Evolutionary conservation across 1,140 invertebrate species (phyloP).

Genomic region (Diorhabda carinulata): DNA sequence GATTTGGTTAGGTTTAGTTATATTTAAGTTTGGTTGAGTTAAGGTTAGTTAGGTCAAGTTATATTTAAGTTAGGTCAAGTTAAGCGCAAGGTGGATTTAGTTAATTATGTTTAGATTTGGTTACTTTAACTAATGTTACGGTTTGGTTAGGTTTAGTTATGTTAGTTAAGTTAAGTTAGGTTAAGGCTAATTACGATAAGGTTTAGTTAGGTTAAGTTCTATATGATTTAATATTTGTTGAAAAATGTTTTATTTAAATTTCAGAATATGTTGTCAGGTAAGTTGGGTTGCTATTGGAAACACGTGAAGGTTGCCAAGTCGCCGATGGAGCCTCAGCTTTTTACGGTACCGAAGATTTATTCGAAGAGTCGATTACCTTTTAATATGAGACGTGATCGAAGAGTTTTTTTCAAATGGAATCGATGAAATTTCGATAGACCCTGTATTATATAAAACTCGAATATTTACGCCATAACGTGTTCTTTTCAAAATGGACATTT

Average conservation of each 20-base stretch:
- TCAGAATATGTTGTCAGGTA: constrained; percentile 32
- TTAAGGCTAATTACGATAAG: too few species aligned
- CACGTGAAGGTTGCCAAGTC: constrained; percentile 29
- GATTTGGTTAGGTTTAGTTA: too few species aligned
- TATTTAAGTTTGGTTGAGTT: too few species aligned
- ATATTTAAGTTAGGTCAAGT: too few species aligned
- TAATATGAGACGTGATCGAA: constrained; percentile 24
- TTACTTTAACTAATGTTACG: too few species aligned
- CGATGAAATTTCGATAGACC: constrained; percentile 1
- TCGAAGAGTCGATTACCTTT: constrained; percentile 26
- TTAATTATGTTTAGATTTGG: too few species aligned
- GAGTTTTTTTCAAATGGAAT: constrained; percentile 34
- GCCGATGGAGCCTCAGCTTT: constrained; percentile 22
- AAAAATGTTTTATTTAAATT: neutral
- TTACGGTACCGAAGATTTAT: constrained; percentile 23
- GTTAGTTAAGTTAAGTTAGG: too few species aligned
- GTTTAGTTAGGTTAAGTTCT: too few species aligned
- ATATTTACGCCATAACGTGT: constrained; percentile 17
- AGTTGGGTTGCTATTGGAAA: constrained; percentile 41
- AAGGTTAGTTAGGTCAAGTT: too few species aligned
- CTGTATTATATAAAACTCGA: neutral
- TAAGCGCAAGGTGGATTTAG: too few species aligned
- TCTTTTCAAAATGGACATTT: constrained; percentile 11
- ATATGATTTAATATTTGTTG: neutral
- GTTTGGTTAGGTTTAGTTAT: too few species aligned